These are phyloP conservation scores for Drosophila pseudoananassae DNA, from an alignment of 1,140 invertebrate genomes.

Conservation along the genomic window DNA sequence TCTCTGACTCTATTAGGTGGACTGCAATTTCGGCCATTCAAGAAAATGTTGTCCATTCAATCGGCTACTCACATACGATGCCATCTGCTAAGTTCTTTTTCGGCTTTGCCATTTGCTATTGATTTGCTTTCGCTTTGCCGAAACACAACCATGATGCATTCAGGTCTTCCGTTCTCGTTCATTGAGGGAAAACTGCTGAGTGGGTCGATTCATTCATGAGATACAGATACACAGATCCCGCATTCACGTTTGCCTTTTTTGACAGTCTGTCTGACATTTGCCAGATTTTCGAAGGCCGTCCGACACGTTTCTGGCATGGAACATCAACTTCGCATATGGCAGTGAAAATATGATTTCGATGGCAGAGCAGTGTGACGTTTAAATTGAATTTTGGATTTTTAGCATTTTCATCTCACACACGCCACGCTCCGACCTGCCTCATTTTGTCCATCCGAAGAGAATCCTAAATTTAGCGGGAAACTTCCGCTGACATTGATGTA, in stretches of 20 bases:
- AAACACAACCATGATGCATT: slow-evolving; percentile 56
- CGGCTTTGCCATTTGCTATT: slow-evolving; percentile 9
- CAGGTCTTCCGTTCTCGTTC: slow-evolving; percentile 20
- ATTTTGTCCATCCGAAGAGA: slow-evolving; percentile 25
- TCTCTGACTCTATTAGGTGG: slow-evolving; percentile 27
- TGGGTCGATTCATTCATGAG: slow-evolving; percentile 57
- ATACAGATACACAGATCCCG: slow-evolving; percentile 17
- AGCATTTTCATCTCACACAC: slow-evolving; percentile 49
- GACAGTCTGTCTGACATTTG: slow-evolving; percentile 65
- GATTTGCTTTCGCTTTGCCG: slow-evolving; percentile 11
- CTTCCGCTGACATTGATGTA: slow-evolving; percentile 47
- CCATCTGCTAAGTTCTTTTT: slow-evolving; percentile 38
- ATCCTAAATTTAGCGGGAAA: slow-evolving; percentile 52
- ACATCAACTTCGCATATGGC: not conserved
- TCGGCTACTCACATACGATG: slow-evolving; percentile 51
- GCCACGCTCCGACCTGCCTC: slow-evolving; percentile 5
- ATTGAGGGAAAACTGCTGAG: slow-evolving; percentile 43
- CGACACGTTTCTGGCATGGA: slow-evolving; percentile 71
- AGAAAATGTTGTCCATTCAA: slow-evolving; percentile 28
- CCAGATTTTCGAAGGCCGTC: slow-evolving; percentile 58
- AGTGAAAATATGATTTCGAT: slow-evolving; percentile 54
- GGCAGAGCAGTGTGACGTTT: slow-evolving; percentile 58
- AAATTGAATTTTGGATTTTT: slow-evolving; percentile 68
- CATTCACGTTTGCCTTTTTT: slow-evolving; percentile 17
- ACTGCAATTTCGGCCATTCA: slow-evolving; percentile 60